Percentiles rank a stretch among this genome's conserved stretches.
Conservation (phyloP, 2,888 invertebrate genomes). For the Acrobasis repandana region DNA sequence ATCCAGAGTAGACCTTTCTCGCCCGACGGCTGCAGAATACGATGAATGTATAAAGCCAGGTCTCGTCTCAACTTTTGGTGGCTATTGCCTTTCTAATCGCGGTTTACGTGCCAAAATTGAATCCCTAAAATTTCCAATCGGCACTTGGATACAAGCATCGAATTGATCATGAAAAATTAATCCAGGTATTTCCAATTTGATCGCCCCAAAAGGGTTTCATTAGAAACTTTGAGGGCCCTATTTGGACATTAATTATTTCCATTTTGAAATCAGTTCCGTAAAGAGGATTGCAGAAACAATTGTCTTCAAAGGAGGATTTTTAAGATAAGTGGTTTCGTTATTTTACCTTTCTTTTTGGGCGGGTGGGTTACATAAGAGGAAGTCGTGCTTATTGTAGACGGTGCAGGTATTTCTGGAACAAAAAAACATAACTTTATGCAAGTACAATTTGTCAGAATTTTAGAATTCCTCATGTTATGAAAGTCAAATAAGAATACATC, state of each 20-base stretch:
- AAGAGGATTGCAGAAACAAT: conserved; percentile 28
- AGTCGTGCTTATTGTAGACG: conserved; percentile 87
- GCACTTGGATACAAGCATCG: conserved; percentile 38
- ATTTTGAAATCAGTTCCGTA: conserved; percentile 38
- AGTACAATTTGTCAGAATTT: conserved; percentile 5
- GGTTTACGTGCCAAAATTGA: conserved; percentile 59
- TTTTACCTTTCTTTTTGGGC: conserved; percentile 85
- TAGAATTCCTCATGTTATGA: not conserved
- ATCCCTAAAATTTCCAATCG: conserved; percentile 49
- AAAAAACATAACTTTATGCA: conserved; percentile 21
- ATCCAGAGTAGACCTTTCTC: conserved; percentile 69
- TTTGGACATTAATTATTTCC: conserved; percentile 52
- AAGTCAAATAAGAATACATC: not conserved
- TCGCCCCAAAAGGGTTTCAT: conserved; percentile 50
- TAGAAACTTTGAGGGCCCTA: conserved; percentile 44
- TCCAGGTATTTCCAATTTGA: conserved; percentile 45
- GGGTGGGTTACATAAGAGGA: conserved; percentile 82
- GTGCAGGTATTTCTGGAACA: conserved; percentile 91
- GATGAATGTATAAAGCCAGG: conserved; percentile 67
- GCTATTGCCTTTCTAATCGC: conserved; percentile 59
- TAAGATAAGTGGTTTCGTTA: conserved; percentile 5
- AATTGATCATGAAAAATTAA: conserved; percentile 62
- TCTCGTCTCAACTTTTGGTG: conserved; percentile 55
- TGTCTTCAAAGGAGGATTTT: not conserved
- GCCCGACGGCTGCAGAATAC: conserved; percentile 50